Evolutionary conservation across 2,888 invertebrate species (phyloP).

Genomic region (Minunthozetes semirufus): DNA sequence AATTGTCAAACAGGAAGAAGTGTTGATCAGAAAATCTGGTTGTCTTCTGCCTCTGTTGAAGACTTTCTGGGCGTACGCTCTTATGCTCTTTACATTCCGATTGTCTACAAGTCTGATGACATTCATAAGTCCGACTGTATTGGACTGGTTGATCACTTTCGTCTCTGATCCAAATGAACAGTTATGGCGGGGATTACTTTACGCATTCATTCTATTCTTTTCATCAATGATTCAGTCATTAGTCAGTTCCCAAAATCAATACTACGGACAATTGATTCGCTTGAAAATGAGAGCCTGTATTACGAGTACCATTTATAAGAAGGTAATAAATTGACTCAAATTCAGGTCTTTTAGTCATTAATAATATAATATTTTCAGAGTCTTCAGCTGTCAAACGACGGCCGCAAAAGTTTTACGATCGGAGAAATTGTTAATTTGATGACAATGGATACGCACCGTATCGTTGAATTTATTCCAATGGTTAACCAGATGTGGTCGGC

Average conservation of each 20-base stretch:
- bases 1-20: background rate
- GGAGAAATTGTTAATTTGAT: slow-evolving; percentile 55
- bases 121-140: slow-evolving; percentile 73
- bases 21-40: background rate
- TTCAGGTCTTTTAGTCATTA: background rate
- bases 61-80: slow-evolving; percentile 53
- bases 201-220: slow-evolving; percentile 65
- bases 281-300: slow-evolving; percentile 79
- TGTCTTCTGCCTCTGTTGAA: slow-evolving; percentile 22
- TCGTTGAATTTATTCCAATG: slow-evolving; percentile 48
- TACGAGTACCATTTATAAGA: slow-evolving; percentile 78
- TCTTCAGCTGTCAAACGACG: slow-evolving; percentile 48
- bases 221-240: slow-evolving; percentile 73
- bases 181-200: slow-evolving; percentile 79
- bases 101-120: slow-evolving; percentile 72
- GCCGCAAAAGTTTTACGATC: slow-evolving; percentile 50
- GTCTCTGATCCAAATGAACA: slow-evolving; percentile 48
- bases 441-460: slow-evolving; percentile 51
- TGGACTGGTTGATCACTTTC: slow-evolving; percentile 32
- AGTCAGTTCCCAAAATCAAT: slow-evolving; percentile 80
- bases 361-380: background rate
- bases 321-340: slow-evolving; percentile 55
- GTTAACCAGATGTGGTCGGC: slow-evolving; percentile 49
- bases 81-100: slow-evolving; percentile 72
- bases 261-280: slow-evolving; percentile 79